phyloP scores from a whole-genome alignment of 2,113 vertebrate species.

The Lamprologus tigripictilis region DNA sequence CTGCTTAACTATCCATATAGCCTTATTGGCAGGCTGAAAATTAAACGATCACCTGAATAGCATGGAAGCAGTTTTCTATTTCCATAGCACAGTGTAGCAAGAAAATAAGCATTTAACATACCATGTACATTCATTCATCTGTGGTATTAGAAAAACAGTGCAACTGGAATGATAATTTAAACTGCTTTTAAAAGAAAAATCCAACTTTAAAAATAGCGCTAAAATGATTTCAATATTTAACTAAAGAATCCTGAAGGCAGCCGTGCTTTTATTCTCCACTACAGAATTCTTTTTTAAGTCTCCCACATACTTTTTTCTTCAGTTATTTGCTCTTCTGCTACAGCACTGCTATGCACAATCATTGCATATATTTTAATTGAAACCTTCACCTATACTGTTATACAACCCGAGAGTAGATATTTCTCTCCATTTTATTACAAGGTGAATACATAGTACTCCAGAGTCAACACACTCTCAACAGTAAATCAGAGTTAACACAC shows the following conservation, averaged over 20 bases:
- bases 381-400: not conserved
- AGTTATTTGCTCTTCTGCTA: not conserved
- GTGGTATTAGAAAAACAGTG: not conserved
- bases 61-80: not conserved
- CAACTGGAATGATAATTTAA: not conserved
- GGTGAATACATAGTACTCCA: not conserved
- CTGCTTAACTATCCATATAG: not conserved
- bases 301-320: not conserved
- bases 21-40: not conserved
- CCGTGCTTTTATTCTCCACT: not conserved
- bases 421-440: not conserved
- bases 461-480: not conserved
- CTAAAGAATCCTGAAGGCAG: not conserved
- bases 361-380: not conserved
- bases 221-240: not conserved
- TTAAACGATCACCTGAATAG: not conserved
- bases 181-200: not conserved
- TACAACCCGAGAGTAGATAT: not conserved
- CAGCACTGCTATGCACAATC: not conserved
- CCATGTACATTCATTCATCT: not conserved
- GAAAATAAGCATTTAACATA: not conserved
- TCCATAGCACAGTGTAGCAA: not conserved
- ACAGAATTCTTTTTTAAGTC: not conserved
- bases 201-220: not conserved
- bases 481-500: not conserved